Percentiles rank a stretch among this genome's conserved stretches.
Conservation (phyloP, 2,113 vertebrate species). For the Procapra przewalskii region DNA sequence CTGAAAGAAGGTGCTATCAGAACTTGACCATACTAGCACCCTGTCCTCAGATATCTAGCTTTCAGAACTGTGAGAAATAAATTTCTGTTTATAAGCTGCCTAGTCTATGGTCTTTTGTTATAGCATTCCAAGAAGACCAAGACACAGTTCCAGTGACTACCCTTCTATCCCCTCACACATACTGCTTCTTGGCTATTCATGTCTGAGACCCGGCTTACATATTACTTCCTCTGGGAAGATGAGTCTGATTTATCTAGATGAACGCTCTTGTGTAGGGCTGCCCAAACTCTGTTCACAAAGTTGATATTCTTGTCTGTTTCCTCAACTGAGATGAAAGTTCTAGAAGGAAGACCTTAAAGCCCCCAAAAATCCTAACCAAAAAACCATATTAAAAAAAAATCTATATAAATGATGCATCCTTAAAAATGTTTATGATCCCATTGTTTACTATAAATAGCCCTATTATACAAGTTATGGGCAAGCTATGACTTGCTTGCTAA, state of each 20-base stretch:
- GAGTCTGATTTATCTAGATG: not conserved
- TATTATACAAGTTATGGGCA: not conserved
- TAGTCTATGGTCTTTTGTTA: not conserved
- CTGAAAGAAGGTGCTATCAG: not conserved
- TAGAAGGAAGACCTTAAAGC: not conserved
- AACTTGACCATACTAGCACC: not conserved
- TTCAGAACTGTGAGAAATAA: not conserved
- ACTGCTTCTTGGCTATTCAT: not conserved
- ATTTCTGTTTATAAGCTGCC: not conserved
- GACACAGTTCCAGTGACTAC: not conserved
- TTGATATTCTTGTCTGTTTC: not conserved
- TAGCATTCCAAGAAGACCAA: not conserved
- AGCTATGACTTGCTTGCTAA: not conserved
- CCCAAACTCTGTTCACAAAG: not conserved
- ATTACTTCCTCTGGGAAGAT: not conserved
- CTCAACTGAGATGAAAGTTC: not conserved
- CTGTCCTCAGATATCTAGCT: not conserved
- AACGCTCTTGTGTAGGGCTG: rapidly evolving
- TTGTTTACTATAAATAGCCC: not conserved
- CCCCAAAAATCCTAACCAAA: not conserved
- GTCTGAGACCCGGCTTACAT: not conserved
- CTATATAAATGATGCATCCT: not conserved
- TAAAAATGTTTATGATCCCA: not conserved
- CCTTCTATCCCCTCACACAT: not conserved
- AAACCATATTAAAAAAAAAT: not conserved